Percentiles rank a stretch among this genome's conserved stretches.
These are phyloP conservation scores for Protobothrops flavoviridis DNA, from an alignment of 2,113 vertebrate genomes.

Conservation along the genomic window DNA sequence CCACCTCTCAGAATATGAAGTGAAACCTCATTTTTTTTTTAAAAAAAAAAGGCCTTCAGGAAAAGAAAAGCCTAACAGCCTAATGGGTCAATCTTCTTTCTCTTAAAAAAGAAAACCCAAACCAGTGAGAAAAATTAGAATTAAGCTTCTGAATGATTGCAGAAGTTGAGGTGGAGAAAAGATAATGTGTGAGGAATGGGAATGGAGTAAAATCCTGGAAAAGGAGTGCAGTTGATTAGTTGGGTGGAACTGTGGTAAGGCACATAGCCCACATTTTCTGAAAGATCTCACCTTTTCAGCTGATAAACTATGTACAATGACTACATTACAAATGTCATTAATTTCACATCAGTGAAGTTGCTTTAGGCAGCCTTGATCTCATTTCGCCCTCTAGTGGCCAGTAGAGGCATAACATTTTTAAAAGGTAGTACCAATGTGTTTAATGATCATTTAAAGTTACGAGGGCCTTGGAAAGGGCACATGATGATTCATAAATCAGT, in stretches of 20 bases:
- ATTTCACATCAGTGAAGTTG: not conserved
- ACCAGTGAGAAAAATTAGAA: not conserved
- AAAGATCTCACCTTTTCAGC: not conserved
- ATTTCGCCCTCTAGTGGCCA: conserved; percentile 61
- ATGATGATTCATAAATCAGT: not conserved
- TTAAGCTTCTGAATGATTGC: not conserved
- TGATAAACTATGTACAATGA: accelerated
- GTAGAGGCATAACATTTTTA: not conserved
- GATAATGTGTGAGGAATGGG: not conserved
- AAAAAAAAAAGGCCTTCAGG: not conserved
- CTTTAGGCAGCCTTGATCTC: conserved; percentile 16
- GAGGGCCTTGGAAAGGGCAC: not conserved
- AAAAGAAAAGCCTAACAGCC: not conserved
- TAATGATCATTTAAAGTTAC: not conserved
- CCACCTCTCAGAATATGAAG: not conserved
- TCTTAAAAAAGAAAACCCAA: not conserved
- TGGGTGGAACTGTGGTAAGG: not conserved
- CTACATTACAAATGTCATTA: not conserved
- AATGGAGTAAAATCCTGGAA: not conserved
- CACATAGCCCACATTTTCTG: not conserved
- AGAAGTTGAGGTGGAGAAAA: not conserved
- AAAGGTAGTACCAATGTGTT: not conserved
- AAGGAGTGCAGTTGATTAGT: not conserved
- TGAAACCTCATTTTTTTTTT: not conserved
- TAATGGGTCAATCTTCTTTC: not conserved